Percentiles rank a stretch among this genome's conserved stretches.
Conservation (phyloP, 2,113 vertebrate genomes). For the Nannobrachium achirus region DNA sequence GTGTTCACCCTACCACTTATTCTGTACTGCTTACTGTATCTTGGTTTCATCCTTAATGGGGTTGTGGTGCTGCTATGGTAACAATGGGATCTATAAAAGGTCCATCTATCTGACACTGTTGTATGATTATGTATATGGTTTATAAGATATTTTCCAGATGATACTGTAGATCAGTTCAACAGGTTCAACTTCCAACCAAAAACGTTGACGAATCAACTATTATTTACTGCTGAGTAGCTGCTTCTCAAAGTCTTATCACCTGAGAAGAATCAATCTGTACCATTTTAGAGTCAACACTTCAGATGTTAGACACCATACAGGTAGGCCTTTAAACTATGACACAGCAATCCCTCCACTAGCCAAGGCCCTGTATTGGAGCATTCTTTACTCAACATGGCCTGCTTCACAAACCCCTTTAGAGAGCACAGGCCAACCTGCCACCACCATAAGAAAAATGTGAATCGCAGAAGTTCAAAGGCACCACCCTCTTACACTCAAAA, state of each 20-base stretch:
- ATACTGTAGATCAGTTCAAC: no score
- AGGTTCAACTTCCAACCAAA: not conserved
- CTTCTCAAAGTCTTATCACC: not conserved
- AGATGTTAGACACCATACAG: conserved; percentile 6
- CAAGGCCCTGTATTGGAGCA: not conserved
- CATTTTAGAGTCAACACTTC: not conserved
- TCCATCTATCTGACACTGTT: no score
- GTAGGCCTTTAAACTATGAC: conserved; percentile 37
- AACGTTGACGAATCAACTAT: not conserved
- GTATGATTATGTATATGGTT: no score
- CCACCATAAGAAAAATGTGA: not conserved
- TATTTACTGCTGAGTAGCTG: not conserved
- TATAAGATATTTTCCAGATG: no score
- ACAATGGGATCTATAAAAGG: no score
- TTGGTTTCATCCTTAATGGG: no score
- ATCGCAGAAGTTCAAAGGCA: not conserved
- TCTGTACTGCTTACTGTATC: no score
- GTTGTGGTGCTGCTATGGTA: no score
- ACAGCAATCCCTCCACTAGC: conserved; percentile 12
- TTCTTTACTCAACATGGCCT: not conserved
- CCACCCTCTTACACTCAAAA: conserved; percentile 8
- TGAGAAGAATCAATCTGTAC: not conserved
- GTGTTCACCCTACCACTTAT: no score
- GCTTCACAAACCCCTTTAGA: not conserved
- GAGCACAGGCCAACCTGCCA: not conserved